Conservation (phyloP, 2,113 vertebrate species). For the Rana temporaria region DNA sequence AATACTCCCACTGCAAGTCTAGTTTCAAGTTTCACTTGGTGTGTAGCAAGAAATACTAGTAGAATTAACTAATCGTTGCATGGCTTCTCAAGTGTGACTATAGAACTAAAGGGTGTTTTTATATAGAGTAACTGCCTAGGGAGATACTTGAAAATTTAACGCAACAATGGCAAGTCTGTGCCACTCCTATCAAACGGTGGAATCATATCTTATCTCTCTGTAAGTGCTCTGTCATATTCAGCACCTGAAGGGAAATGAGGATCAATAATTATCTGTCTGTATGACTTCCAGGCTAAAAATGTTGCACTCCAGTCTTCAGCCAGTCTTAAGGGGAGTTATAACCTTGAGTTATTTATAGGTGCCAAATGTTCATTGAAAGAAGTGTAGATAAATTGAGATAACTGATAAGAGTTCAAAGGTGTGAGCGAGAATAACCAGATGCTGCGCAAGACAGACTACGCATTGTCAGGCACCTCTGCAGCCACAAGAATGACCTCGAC, state of each 20-base stretch:
- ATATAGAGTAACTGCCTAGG: too few species aligned
- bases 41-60: too few species aligned
- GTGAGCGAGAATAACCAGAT: constrained; percentile 60
- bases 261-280: background rate
- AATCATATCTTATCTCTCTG: background rate
- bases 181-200: background rate
- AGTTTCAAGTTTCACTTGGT: too few species aligned
- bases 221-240: constrained; percentile 8
- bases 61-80: too few species aligned
- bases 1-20: too few species aligned
- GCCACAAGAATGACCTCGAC: background rate
- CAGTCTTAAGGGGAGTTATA: constrained; percentile 56
- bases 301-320: constrained; percentile 6
- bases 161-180: background rate
- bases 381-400: constrained; percentile 59
- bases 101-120: too few species aligned
- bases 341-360: constrained; percentile 50
- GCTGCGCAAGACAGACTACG: constrained; percentile 16
- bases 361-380: constrained; percentile 54
- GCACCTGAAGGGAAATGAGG: constrained; percentile 29
- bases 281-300: background rate
- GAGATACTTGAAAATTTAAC: background rate
- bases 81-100: too few species aligned
- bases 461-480: constrained; percentile 6
- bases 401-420: constrained; percentile 63